Evolutionary conservation across 2,888 invertebrate species (phyloP), one percentile per base, ranked within the genome.

Genomic region (Petrolisthes manimaculis): DNA sequence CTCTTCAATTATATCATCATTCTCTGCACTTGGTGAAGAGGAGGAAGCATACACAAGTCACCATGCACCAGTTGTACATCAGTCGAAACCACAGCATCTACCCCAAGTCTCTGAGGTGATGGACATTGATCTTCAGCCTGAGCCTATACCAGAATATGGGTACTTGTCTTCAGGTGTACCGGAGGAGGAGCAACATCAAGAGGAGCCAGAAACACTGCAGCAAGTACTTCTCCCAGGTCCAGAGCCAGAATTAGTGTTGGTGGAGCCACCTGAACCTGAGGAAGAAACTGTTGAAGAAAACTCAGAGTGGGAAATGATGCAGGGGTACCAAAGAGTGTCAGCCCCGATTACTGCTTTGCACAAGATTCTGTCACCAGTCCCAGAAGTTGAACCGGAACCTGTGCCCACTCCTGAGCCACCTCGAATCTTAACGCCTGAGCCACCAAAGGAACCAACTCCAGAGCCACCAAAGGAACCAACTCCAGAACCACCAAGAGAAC

Each of bases 101-200:
- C 80, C 84, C 69, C 18, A 71, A 67, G 79, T 54, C 56, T 51
- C 80, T 18, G 12, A 24, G n/a, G 83, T n/a, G 21, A 81, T 24
- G 61, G 82, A 86, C 55, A 78, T 90, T 69, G 69, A 86, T 92
- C 53, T 91, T 8, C 56, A 82, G 4, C 91, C 91, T 51, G 90
- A 89, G 77, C 89, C 91, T 67, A 83, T 61, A 61, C 91, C 90
- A 56, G 83, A 89, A 69, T 91, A 89, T 78, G 89, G 88, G 12
- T 89, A 78, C 53, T 51, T 89, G 21, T 21, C 51, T 5, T n/a
- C 61, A 24, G 56, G 86, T 37, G 71, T 81, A 75, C 18, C 54
- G 83, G 78, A 83, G 54, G 53, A 75, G 56, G 84, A 82, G 21
- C 67, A 61, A 71, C 67, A 37, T 4, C 54, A 81, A 18, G 80